Conservation (phyloP, 2,797 vertebrate species). For the Bradypus variegatus region DNA sequence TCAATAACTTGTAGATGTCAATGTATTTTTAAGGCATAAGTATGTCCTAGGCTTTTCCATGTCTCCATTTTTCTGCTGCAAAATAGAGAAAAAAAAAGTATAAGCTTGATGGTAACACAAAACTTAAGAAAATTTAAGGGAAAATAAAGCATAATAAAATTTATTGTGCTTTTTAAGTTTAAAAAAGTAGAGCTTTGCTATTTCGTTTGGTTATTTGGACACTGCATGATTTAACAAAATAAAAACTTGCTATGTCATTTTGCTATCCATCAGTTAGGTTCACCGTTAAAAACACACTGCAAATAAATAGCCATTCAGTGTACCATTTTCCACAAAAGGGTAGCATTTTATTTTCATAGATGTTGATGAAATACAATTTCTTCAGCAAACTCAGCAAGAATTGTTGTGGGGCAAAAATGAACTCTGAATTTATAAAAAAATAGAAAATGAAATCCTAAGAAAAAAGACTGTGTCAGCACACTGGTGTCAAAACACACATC, state of each 20-base stretch:
- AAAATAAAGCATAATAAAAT: conserved; percentile 71
- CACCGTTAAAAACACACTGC: not conserved
- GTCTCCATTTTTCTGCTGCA: conserved; percentile 57
- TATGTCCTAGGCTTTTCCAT: not conserved
- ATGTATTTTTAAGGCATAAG: not conserved
- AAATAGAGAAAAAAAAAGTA: conserved; percentile 63
- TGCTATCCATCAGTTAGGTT: conserved; percentile 68
- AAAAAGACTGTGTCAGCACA: conserved; percentile 76
- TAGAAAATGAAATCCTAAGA: conserved; percentile 64
- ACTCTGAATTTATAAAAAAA: conserved; percentile 72
- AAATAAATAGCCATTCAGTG: no score
- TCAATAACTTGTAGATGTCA: not conserved
- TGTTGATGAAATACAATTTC: no score
- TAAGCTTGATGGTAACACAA: conserved; percentile 76
- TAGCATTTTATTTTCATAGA: no score
- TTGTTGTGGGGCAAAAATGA: conserved; percentile 65
- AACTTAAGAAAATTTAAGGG: conserved; percentile 75
- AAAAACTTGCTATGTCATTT: no score
- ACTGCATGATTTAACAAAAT: conserved; percentile 51
- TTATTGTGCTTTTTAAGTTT: conserved; percentile 69
- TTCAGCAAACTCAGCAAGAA: conserved; percentile 45
- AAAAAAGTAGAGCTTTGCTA: conserved; percentile 69
- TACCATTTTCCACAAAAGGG: no score
- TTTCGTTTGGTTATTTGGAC: conserved; percentile 73
- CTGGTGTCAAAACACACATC: conserved; percentile 76